A percentile compares a stretch with the other conserved stretches of the same genome.
Conservation (phyloP, 1,140 invertebrate genomes). For the Drosophila ohnishii region DNA sequence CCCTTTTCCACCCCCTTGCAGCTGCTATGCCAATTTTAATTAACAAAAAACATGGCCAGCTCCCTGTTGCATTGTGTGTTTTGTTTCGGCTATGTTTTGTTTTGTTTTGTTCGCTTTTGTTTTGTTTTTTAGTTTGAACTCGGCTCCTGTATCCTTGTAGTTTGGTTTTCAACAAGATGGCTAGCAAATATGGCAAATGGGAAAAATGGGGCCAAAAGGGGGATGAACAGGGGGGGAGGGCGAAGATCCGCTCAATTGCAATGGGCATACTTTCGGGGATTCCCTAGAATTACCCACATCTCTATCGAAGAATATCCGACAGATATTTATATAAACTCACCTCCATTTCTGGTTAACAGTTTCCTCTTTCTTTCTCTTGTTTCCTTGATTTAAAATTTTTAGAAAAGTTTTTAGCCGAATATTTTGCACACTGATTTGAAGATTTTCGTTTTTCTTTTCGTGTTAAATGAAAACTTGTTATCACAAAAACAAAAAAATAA, state of each 20-base stretch:
- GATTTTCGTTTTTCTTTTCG: neutral
- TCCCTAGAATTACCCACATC: too few species aligned
- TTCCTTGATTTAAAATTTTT: neutral
- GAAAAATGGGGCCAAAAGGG: neutral
- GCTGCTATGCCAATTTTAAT: slow-evolving; percentile 74
- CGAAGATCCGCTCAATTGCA: slow-evolving; percentile 26
- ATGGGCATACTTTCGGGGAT: slow-evolving; percentile 39
- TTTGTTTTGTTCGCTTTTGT: slow-evolving; percentile 38
- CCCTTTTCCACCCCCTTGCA: neutral
- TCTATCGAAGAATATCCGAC: neutral
- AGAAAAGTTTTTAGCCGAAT: neutral
- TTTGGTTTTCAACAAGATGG: slow-evolving; percentile 18
- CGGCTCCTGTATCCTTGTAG: slow-evolving; percentile 21
- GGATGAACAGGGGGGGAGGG: too few species aligned
- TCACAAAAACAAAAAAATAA: neutral
- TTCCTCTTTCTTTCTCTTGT: too few species aligned
- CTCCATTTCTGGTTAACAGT: neutral
- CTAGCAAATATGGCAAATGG: slow-evolving; percentile 13
- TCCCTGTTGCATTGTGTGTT: slow-evolving; percentile 61
- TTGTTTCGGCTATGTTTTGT: slow-evolving; percentile 38
- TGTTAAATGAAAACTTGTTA: neutral
- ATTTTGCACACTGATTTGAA: neutral
- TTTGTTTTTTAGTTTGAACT: slow-evolving; percentile 49
- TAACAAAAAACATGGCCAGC: slow-evolving; percentile 72
- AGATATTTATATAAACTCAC: neutral